These are phyloP conservation scores for Poeciliopsis paucimaculata DNA, from an alignment of 2,797 vertebrate species.

Conservation along the genomic window DNA sequence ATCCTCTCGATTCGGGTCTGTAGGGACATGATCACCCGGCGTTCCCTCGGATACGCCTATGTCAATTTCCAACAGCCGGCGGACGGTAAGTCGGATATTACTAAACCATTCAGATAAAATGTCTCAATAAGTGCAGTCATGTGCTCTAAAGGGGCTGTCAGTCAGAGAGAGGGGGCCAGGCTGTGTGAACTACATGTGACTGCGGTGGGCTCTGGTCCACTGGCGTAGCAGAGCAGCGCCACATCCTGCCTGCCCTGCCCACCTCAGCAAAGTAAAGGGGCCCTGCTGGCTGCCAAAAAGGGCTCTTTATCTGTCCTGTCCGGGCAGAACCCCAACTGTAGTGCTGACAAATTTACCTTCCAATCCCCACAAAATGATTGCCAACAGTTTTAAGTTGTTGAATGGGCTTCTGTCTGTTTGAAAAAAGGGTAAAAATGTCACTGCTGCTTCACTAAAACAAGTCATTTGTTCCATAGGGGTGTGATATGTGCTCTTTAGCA, in stretches of 20 bases:
- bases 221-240: conserved; percentile 53
- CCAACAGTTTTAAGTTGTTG: not conserved
- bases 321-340: conserved; percentile 44
- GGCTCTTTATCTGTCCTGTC: conserved; percentile 24
- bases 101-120: not conserved
- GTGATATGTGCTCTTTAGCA: not conserved
- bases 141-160: not conserved
- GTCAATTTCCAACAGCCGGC: conserved; percentile 94
- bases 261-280: conserved; percentile 28
- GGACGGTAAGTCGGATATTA: conserved; percentile 81
- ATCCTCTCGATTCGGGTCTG: conserved; percentile 93
- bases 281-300: not conserved
- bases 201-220: conserved; percentile 72
- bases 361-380: not conserved
- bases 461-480: rapidly evolving
- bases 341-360: not conserved
- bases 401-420: not conserved
- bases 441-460: not conserved
- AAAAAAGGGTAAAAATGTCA: too few relatives aligned
- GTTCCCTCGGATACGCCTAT: conserved; percentile 91
- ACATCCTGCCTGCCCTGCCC: conserved; percentile 27
- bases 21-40: conserved; percentile 91
- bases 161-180: conserved; percentile 12
- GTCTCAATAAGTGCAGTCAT: not conserved
- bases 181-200: conserved; percentile 63